phyloP scores from a whole-genome alignment of 2,113 vertebrate species.

The Polypterus senegalus region DNA sequence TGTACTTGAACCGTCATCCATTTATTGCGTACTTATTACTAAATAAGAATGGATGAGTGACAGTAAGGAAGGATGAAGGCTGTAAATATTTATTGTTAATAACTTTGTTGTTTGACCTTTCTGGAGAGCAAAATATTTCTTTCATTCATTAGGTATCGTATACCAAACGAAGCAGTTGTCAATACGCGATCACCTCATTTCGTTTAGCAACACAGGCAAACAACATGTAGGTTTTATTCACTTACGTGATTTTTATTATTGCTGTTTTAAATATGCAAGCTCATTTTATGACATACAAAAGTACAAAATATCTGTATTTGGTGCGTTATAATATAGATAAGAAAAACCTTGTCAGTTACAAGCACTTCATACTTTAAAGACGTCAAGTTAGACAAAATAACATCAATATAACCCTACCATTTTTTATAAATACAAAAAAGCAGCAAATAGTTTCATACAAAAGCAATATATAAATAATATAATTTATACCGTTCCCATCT shows the following conservation, averaged over 20 bases:
- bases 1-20: too few species aligned
- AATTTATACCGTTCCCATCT: constrained; percentile 5
- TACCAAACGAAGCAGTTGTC: too few species aligned
- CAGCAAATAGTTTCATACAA: constrained; percentile 1
- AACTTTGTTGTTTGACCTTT: too few species aligned
- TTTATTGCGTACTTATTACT: too few species aligned
- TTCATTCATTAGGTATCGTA: too few species aligned
- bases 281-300: constrained; percentile 4
- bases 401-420: neutral
- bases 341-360: neutral
- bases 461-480: constrained; percentile 17
- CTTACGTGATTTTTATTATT: neutral
- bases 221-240: too few species aligned
- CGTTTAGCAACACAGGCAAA: too few species aligned
- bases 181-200: too few species aligned
- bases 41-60: too few species aligned
- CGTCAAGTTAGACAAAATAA: neutral
- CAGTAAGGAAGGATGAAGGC: too few species aligned
- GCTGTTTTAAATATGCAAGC: constrained; percentile 12
- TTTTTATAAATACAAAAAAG: constrained; percentile 7
- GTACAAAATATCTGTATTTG: constrained; percentile 12
- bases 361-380: neutral
- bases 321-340: constrained; percentile 2
- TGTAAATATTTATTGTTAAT: too few species aligned
- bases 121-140: too few species aligned